Evolutionary conservation across 2,888 invertebrate species (phyloP), one percentile per base, ranked within the genome.

Genomic region (Antheraea yamamai): DNA sequence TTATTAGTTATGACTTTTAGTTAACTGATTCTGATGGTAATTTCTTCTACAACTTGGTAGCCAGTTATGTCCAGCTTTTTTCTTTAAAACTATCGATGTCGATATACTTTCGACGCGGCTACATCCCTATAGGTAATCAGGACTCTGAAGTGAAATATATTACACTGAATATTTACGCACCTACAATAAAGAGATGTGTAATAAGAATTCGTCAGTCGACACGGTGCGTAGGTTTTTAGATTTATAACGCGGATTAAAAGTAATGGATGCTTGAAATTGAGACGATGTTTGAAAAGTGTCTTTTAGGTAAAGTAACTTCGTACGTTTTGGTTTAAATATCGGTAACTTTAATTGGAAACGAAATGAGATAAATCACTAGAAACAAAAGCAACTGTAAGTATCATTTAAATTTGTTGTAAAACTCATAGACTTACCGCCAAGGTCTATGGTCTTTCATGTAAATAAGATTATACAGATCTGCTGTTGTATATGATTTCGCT

Each of bases 111-210:
- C 30, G 64, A 30, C 30, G 1, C 64, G 30, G 16, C 6, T 4
- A 26, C 64, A 66, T 64, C 64, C 26, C 64, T 66, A 66, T 4
- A 66, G 26, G 64, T 66, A 66, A 66, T 66, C 64, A 66, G 6
- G 30, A 30, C 4, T 30, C 26, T 6, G 16, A 66, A 66, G 64
- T 16, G 4, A 66, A 66, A 66, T 66, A 30, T 66, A 66, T 66
- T 66, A 66, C 16, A 16, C 4, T 1, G 26, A 66, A 66, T 66
- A 66, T 8, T 68, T 68, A 68, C 39, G 39, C 70, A 70, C 70
- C 39, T 70, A n/a, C 14, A 70, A 70, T 70, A 66, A 66, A 66
- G 70, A 70, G n/a, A 39, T 70, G 7, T 39, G 39, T 39, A n/a
- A 70, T 20, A 39, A 10, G 39, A 39, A 70, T 39, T 12, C 39